Conservation (phyloP, 2,113 vertebrate species). For the Eublepharis macularius region DNA sequence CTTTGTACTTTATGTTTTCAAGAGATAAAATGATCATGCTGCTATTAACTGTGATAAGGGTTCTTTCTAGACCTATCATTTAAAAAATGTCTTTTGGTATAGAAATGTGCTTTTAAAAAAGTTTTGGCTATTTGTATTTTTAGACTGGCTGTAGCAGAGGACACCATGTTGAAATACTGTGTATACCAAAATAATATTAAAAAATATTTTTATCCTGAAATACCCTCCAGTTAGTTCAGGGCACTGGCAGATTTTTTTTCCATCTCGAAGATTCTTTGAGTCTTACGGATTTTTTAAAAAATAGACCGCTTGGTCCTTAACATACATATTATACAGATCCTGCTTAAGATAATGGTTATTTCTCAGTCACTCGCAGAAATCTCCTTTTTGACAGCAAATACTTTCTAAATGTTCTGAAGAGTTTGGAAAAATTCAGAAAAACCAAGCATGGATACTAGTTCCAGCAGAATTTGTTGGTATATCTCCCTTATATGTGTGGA, state of each 20-base stretch:
- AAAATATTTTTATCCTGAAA: not conserved
- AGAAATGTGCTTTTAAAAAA: constrained; percentile 18
- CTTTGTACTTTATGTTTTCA: constrained; percentile 21
- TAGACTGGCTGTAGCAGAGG: constrained; percentile 22
- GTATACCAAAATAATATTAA: not conserved
- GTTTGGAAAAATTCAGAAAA: no score
- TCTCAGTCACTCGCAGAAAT: not conserved
- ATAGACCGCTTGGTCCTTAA: no score
- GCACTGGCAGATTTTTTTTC: not conserved
- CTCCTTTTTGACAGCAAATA: not conserved
- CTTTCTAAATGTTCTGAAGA: not conserved
- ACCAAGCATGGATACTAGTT: not conserved
- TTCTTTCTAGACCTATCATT: constrained; percentile 25
- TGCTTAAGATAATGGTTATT: no score
- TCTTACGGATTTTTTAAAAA: no score
- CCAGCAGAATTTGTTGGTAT: not conserved
- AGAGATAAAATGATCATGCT: constrained; percentile 24
- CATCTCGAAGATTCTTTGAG: not conserved
- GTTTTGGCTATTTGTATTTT: constrained; percentile 29
- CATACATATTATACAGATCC: not conserved
- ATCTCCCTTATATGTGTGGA: not conserved
- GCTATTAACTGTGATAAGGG: constrained; percentile 27
- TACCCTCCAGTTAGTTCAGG: not conserved
- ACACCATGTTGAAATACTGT: not conserved
- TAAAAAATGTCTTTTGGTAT: constrained; percentile 30